These are phyloP conservation scores for Drosophila neotestacea DNA, from an alignment of 2,888 invertebrate species.

Conservation along the genomic window DNA sequence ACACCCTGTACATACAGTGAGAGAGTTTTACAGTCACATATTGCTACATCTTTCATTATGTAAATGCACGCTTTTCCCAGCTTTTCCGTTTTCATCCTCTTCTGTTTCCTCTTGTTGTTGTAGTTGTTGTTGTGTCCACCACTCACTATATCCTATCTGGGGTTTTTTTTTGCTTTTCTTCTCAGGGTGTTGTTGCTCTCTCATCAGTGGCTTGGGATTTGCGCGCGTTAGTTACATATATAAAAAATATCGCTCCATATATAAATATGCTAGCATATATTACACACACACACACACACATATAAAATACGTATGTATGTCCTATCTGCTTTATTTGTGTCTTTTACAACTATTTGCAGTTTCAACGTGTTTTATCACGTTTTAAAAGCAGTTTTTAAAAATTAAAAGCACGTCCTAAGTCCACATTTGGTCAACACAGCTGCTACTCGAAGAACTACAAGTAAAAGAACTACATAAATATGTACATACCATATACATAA, in stretches of 20 bases:
- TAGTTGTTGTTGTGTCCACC: slow-evolving; percentile 30
- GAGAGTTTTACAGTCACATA: slow-evolving; percentile 47
- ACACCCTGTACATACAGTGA: too few species aligned
- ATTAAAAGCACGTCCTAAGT: slow-evolving; percentile 84
- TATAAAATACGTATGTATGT: slow-evolving; percentile 20
- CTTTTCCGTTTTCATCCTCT: slow-evolving; percentile 44
- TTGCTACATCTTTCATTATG: slow-evolving; percentile 84
- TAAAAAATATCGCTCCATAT: slow-evolving; percentile 40
- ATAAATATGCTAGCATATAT: slow-evolving; percentile 38
- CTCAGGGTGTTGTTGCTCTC: slow-evolving; percentile 16
- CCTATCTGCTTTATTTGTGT: slow-evolving; percentile 18
- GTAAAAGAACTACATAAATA: not conserved
- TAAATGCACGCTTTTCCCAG: slow-evolving; percentile 83
- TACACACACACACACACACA: slow-evolving; percentile 9
- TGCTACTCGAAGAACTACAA: slow-evolving; percentile 42
- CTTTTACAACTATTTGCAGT: slow-evolving; percentile 59
- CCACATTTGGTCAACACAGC: slow-evolving; percentile 75
- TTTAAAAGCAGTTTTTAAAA: slow-evolving; percentile 81
- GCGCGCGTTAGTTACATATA: slow-evolving; percentile 32
- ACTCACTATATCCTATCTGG: slow-evolving; percentile 19
- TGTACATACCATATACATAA: not conserved
- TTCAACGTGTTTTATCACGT: slow-evolving; percentile 83
- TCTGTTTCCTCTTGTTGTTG: slow-evolving; percentile 27
- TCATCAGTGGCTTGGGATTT: slow-evolving; percentile 61
- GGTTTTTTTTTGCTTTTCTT: slow-evolving; percentile 28